phyloP scores from a whole-genome alignment of 1,140 invertebrate species.

The Whitmania pigra region DNA sequence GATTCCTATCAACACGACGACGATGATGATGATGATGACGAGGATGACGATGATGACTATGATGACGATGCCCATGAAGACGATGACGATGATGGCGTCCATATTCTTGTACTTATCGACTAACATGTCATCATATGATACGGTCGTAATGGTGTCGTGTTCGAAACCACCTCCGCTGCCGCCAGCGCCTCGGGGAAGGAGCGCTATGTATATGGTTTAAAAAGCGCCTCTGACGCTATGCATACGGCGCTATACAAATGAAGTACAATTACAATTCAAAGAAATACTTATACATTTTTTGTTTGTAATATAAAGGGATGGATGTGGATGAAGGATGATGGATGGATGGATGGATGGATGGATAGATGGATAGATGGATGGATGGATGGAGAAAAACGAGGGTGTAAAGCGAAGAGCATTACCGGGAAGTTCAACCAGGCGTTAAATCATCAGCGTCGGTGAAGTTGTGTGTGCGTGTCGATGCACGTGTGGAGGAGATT shows the following conservation, averaged over 20 bases:
- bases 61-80: constrained; percentile 26
- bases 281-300: background rate
- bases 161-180: too few species aligned
- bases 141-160: too few species aligned
- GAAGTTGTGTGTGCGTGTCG: background rate
- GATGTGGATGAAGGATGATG: background rate
- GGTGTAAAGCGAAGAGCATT: background rate
- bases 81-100: constrained; percentile 55
- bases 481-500: background rate
- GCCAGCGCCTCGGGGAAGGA: too few species aligned
- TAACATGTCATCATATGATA: too few species aligned
- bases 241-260: too few species aligned
- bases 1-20: constrained; percentile 7
- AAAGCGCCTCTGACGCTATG: too few species aligned
- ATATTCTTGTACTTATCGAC: too few species aligned
- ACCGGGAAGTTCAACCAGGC: background rate
- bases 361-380: too few species aligned
- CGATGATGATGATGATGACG: constrained; percentile 16
- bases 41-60: constrained; percentile 8
- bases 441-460: background rate
- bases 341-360: constrained; percentile 9
- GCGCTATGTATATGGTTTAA: too few species aligned
- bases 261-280: too few species aligned
- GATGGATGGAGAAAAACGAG: constrained; percentile 8
- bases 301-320: background rate